Conservation (phyloP, 2,888 invertebrate species). For the Ophioninae sp. region DNA sequence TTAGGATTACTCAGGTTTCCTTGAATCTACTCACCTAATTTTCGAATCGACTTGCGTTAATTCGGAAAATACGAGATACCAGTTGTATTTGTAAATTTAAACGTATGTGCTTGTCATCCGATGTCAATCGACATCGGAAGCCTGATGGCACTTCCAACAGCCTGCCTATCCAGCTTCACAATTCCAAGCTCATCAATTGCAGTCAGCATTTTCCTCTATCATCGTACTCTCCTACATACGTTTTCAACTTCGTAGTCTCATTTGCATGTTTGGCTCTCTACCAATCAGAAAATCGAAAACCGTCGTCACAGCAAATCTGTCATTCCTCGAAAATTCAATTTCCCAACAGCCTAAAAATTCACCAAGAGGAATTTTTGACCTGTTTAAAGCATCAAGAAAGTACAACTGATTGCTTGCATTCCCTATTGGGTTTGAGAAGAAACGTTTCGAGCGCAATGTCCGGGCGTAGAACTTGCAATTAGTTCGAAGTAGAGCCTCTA, state of each 20-base stretch:
- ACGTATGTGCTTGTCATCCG: no score
- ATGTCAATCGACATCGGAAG: no score
- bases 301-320: neutral
- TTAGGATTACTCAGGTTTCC: neutral
- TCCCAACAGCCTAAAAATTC: neutral
- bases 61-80: neutral
- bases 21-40: neutral
- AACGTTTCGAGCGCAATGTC: conserved; percentile 35
- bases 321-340: neutral
- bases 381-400: neutral
- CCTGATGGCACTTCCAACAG: neutral
- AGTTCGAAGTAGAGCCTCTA: conserved; percentile 61
- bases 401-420: neutral
- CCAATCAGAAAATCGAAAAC: neutral
- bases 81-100: neutral
- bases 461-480: conserved; percentile 68
- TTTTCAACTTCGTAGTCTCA: neutral
- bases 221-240: neutral
- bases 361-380: neutral
- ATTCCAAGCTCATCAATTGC: neutral
- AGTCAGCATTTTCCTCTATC: no score
- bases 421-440: neutral
- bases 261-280: neutral
- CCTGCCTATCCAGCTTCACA: neutral
- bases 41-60: neutral